These are phyloP conservation scores for Hypomesus transpacificus DNA, from an alignment of 2,113 vertebrate species.

Conservation along the genomic window DNA sequence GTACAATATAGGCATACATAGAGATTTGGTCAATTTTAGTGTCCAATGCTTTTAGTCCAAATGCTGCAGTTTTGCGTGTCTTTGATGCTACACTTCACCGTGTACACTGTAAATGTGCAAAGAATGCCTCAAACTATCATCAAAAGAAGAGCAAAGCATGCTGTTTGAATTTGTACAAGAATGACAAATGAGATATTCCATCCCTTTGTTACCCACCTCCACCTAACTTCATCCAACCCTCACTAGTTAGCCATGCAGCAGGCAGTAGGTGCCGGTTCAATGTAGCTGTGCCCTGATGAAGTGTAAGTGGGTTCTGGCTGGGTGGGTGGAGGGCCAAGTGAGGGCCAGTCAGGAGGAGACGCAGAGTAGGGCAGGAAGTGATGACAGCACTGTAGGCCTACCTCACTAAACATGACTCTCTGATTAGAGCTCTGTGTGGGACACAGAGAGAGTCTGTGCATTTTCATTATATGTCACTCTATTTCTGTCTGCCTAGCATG, in stretches of 20 bases:
- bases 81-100: no score
- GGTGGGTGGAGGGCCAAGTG: background rate
- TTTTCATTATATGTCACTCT: no score
- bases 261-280: background rate
- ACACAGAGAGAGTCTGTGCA: background rate
- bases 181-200: background rate
- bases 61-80: no score
- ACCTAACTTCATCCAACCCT: no score
- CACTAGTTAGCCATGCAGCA: background rate
- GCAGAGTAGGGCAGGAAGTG: background rate
- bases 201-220: background rate
- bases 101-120: background rate
- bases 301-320: no score
- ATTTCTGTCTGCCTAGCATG: no score
- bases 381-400: background rate
- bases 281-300: background rate
- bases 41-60: no score
- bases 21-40: no score
- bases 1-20: no score
- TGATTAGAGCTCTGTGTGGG: slow-evolving; percentile 2
- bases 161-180: background rate
- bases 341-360: background rate
- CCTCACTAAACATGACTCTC: background rate
- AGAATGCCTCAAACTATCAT: background rate
- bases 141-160: background rate